Evolutionary conservation across 2,113 vertebrate genomes (phyloP).

Genomic region (Pandion haliaetus): DNA sequence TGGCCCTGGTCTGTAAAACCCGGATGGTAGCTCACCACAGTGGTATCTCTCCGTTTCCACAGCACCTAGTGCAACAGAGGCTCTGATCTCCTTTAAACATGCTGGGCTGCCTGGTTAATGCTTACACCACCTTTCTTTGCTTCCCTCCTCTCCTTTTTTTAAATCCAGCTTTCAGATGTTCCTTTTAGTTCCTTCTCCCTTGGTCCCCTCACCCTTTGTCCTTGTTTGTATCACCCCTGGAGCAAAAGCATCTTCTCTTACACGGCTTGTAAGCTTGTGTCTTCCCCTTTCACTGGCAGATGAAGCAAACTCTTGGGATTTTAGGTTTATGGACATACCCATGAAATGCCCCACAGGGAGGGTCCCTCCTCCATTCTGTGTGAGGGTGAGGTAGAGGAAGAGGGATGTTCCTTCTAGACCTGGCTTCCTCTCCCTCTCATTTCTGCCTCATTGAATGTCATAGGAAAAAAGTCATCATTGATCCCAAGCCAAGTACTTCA

Average conservation of each 20-base stretch:
- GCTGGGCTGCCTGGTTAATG: background rate
- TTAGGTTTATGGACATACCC: background rate
- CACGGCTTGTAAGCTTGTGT: background rate
- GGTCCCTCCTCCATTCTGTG: background rate
- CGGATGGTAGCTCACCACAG: accelerated
- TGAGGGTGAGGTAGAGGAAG: background rate
- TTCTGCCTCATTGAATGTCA: background rate
- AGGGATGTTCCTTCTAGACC: background rate
- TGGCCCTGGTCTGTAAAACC: background rate
- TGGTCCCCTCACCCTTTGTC: background rate
- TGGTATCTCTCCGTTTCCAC: background rate
- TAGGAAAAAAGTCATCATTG: background rate
- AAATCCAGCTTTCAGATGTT: background rate
- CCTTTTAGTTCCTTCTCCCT: background rate
- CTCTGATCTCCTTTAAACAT: background rate
- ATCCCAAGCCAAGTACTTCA: background rate
- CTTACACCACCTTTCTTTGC: background rate
- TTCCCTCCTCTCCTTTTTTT: background rate
- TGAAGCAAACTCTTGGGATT: background rate
- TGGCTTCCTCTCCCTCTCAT: background rate
- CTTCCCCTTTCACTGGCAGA: background rate
- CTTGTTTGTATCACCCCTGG: background rate
- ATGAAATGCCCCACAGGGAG: background rate
- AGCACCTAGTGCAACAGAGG: background rate
- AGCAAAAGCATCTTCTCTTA: background rate